Base-by-base conservation (phyloP, 2,113 vertebrate species). In the Grantiella picta region DNA sequence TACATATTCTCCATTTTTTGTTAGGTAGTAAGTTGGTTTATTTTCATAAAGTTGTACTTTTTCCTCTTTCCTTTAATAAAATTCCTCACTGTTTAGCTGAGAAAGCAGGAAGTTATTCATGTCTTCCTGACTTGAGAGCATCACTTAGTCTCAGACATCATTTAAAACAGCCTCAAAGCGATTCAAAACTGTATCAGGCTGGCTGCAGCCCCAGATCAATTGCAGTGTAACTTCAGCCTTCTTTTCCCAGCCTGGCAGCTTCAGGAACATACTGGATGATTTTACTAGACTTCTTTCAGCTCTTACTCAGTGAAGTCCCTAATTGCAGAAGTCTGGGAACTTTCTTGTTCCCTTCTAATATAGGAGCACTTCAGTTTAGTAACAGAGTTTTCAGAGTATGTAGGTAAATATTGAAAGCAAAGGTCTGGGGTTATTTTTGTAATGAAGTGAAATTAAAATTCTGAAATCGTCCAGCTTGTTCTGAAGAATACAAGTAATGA, bases 71-170 rank as follows among this genome's bases (percentile, higher is more conserved):
- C 63, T 89, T 94, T 91, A 92, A 93, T 69, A 92, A 93, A 91
- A 86, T 49, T 57, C 42, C 50, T 82, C 88, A 92, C 66, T 66
- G 86, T 89, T 92, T 54, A 89, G 54, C 80, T 78, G 82, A 95
- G 76, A 90, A 94, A 78, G 76, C 44, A 93, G 59, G 56, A 92
- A 86, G 71, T 92, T 92, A 86, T 81, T 94, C 73, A 85, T 53
- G 50, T 57, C 54, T 83, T 33, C 75, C 54, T 57, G 56, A 91
- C 56, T 86, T 11, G 5, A 63, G 60, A 79, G 28, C 49, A 61
- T 35, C 64, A 72, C 28, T 79, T 85, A 61, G 78, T 87, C 84
- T 87, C 61, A 72, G 57, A 86, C 1, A 10, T 52, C 1, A 0
- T 86, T 91, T 91, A 77, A 89, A 91, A 80, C 33, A 92, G 66